Conservation (phyloP, 2,888 invertebrate species). For the Parapristionchus giblindavisi region DNA sequence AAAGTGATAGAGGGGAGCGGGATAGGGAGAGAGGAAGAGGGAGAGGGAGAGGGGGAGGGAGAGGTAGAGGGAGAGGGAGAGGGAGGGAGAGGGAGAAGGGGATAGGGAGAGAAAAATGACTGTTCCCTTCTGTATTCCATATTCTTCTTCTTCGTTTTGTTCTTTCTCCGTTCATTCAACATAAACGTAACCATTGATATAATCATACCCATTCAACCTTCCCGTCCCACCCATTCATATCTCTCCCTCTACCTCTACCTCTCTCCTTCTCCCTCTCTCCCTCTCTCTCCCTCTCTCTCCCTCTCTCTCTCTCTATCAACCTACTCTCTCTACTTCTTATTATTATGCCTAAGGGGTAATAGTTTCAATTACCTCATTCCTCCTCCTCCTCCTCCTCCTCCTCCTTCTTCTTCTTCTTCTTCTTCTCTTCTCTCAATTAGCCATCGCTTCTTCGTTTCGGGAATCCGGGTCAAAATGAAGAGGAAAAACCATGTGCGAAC, state of each 20-base stretch:
- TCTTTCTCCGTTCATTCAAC: no score
- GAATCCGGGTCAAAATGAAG: background rate
- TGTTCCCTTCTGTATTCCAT: no score
- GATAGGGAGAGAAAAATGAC: background rate
- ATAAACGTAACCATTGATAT: no score
- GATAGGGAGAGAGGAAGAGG: slow-evolving; percentile 1
- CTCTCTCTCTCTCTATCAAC: background rate
- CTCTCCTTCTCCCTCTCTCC: background rate
- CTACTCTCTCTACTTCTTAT: background rate
- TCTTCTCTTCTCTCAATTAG: background rate
- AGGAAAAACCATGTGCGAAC: background rate
- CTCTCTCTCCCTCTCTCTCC: background rate
- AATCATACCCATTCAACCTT: no score
- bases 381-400: background rate
- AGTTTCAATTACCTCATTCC: background rate
- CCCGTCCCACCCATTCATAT: no score
- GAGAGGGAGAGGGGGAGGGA: slow-evolving; percentile 18
- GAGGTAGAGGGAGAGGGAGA: slow-evolving; percentile 17
- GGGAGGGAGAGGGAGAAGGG: background rate
- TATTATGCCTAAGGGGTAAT: background rate
- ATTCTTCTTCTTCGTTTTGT: no score
- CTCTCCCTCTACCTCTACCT: no score
- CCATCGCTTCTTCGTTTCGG: background rate
- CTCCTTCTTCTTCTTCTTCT: background rate
- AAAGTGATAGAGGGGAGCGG: background rate